Evolutionary conservation across 2,113 vertebrate genomes (phyloP), one percentile per base, ranked within the genome.

Genomic region (Laticauda laticaudata): DNA sequence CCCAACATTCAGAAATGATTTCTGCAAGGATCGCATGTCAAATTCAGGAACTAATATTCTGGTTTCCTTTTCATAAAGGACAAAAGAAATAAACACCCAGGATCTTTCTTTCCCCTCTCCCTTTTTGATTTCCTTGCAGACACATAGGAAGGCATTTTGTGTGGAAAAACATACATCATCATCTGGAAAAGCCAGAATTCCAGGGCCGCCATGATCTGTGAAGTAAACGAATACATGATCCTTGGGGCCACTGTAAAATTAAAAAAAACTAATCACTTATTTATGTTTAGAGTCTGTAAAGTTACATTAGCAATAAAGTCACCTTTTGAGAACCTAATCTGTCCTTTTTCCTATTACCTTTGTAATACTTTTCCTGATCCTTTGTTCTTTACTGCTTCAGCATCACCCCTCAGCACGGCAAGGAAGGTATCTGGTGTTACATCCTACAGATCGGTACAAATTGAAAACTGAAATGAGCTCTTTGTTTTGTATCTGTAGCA

Each of bases 191-290:
- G 98, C 98, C 97, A 99, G 94, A 61, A 99, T 92, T 39, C 99
- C 99, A 14, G 99, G 98, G 1, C 98, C 98, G 59, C 99, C 99
- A 0, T 99, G 99, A 85, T 99, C 99, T 0, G 99, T 98, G 97
- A 99, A 99, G 96, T 99, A 99, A 89, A 99, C 97, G 87, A 99
- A 99, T 89, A 99, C 98, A 0, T 99, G 98, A 96, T 99, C 99
- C 12, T 98, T 97, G 91, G 99, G 99, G 2, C 99, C 99, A 0
- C 99, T 99, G 98, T 87, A 56, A 97, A 64, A 92, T 91, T 29
- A 92, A 92, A 45, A 29, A 14, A 3, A 45, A 21, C 69, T 86
- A 89, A 88, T 48, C 45, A 88, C 18, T 92, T 87, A 90, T 93
- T 5, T 1, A 6, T 55, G 34, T 87, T 61, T n/a, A 92, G 89